These are phyloP conservation scores for Stratiolaelaps scimitus DNA, from an alignment of 1,140 invertebrate genomes.

Conservation along the genomic window DNA sequence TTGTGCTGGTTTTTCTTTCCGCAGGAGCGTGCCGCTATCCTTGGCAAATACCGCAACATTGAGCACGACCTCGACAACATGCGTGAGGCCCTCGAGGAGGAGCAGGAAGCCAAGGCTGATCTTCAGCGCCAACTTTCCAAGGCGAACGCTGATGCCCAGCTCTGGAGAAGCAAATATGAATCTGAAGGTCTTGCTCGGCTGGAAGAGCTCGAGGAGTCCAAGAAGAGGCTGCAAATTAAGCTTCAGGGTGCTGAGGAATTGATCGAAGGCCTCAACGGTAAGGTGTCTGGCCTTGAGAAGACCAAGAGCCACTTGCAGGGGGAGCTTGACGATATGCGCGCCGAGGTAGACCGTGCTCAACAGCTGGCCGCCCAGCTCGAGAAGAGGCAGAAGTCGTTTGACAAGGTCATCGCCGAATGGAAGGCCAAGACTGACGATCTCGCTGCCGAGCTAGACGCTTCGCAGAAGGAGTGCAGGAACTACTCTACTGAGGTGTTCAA, in stretches of 20 bases:
- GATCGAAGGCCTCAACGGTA: slow-evolving; percentile 88
- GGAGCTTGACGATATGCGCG: slow-evolving; percentile 65
- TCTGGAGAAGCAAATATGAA: slow-evolving; percentile 43
- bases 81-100: slow-evolving; percentile 45
- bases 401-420: slow-evolving; percentile 47
- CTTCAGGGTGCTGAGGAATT: slow-evolving; percentile 90
- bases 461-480: slow-evolving; percentile 46
- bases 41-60: slow-evolving; percentile 42
- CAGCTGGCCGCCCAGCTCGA: slow-evolving; percentile 43
- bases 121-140: slow-evolving; percentile 86
- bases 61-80: slow-evolving; percentile 46
- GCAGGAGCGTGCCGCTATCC: slow-evolving; percentile 55
- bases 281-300: slow-evolving; percentile 88
- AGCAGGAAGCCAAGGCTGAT: slow-evolving; percentile 44
- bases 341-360: slow-evolving; percentile 76
- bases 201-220: slow-evolving; percentile 57
- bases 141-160: slow-evolving; percentile 81
- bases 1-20: background rate
- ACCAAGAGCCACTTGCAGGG: slow-evolving; percentile 55
- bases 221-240: slow-evolving; percentile 79
- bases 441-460: slow-evolving; percentile 45
- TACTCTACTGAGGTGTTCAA: slow-evolving; percentile 47
- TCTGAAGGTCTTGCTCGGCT: slow-evolving; percentile 41
- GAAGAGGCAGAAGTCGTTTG: slow-evolving; percentile 49
- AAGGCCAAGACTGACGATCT: slow-evolving; percentile 46